These are phyloP conservation scores for Germaria angustata DNA, from an alignment of 2,888 invertebrate species.

Conservation along the genomic window DNA sequence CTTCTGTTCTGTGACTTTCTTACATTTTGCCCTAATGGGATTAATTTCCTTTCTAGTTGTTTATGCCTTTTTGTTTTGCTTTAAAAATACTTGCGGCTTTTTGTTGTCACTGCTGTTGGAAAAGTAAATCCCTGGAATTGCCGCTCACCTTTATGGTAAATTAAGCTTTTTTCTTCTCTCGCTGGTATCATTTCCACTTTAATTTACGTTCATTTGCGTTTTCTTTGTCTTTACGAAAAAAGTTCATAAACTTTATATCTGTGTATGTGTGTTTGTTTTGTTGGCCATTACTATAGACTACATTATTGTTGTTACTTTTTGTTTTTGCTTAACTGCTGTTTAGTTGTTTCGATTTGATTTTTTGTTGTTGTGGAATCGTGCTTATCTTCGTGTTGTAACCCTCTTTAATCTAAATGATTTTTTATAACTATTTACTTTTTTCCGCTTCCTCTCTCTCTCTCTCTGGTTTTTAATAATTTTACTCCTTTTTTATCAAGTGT, in stretches of 20 bases:
- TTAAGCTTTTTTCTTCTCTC: constrained; percentile 14
- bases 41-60: constrained; percentile 12
- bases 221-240: constrained; percentile 9
- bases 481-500: constrained; percentile 54
- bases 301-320: no score
- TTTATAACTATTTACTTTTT: constrained; percentile 4
- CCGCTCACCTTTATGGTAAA: constrained; percentile 53
- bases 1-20: constrained; percentile 27
- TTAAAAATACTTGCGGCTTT: not conserved
- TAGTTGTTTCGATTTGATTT: no score
- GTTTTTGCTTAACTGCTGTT: not conserved
- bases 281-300: not conserved
- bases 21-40: constrained; percentile 29
- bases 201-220: not conserved
- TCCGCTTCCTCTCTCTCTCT: no score
- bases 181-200: not conserved
- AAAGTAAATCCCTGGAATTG: constrained; percentile 55
- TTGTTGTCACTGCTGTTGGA: constrained; percentile 27
- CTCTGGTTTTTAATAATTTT: constrained; percentile 35
- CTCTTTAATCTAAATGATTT: constrained; percentile 60
- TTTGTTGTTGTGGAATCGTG: constrained; percentile 44
- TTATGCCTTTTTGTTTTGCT: not conserved
- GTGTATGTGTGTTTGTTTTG: not conserved
- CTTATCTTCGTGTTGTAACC: constrained; percentile 60
- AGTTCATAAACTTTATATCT: no score